Evolutionary conservation across 2,113 vertebrate genomes (phyloP), one percentile per base, ranked within the genome.

Genomic region (Prionailurus bengalensis): DNA sequence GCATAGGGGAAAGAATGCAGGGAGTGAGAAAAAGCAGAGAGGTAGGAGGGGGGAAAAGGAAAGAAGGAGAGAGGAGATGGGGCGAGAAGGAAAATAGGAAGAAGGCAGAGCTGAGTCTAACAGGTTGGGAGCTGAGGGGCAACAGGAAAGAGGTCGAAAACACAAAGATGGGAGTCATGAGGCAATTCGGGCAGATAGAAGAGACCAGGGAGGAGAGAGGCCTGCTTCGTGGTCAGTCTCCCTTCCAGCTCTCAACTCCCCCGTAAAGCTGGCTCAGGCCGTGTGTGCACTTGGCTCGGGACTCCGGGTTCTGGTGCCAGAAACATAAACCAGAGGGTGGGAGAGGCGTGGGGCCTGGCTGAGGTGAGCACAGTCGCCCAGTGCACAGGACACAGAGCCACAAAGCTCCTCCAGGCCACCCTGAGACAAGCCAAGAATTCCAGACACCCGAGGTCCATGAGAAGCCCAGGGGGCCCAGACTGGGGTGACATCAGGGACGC

Each of bases 401-500:
- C 1, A 5, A 10, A 1, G 19, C 23, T 81, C 51, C 17, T 48
- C 19, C 78, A 74, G 5, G 63, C 81, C 0, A 1, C 33, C 65
- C 48, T 12, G n/a, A 87, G 95, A 1, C 25, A 96, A 27, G 39
- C 88, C 97, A 97, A 94, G 51, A 95, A 97, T 94, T 91, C 88
- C 79, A 84, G 96, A 94, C 95, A 91, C 65, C 68, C 76, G 48
- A 53, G 39, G 81, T 51, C 14, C 4, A 2, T 19, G 53, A 45
- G 36, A 36, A 4, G 0, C 0, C 11, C 23, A 0, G 0, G 25
- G 66, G 82, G 23, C 23, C 27, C 33, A 88, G 65, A 0, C 29
- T 74, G 48, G 89, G 86, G 94, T 96, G 76, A 97, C 58, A 84
- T 95, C 73, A 71, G 95, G 87, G 74, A 74, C 85, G 97, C 89